Percentiles rank a stretch among this genome's conserved stretches.
Conservation (phyloP, 2,797 vertebrate species). For the Adrianichthys oophorus region DNA sequence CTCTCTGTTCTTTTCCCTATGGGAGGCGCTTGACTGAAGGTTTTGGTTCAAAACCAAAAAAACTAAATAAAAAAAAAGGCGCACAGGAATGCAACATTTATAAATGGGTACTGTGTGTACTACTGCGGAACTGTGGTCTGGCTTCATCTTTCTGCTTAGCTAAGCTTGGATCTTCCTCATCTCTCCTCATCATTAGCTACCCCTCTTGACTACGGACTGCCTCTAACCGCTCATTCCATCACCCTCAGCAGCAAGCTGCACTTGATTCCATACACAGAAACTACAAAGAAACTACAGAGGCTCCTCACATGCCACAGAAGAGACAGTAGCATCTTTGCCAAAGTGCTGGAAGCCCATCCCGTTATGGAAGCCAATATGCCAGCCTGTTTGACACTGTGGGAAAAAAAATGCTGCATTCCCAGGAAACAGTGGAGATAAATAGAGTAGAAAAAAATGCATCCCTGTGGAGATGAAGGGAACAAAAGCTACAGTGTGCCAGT, state of each 20-base stretch:
- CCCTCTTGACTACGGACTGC: slow-evolving; percentile 45
- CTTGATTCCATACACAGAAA: not conserved
- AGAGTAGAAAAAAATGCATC: slow-evolving; percentile 51
- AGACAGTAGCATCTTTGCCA: slow-evolving; percentile 64
- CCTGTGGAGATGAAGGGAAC: slow-evolving; percentile 46
- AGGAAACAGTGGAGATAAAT: slow-evolving; percentile 57
- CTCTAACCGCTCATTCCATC: slow-evolving; percentile 62
- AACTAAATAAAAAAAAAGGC: slow-evolving; percentile 47
- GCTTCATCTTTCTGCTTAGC: slow-evolving; percentile 74
- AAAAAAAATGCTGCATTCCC: slow-evolving; percentile 59
- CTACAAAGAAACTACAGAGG: slow-evolving; percentile 14
- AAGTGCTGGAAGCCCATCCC: slow-evolving; percentile 53
- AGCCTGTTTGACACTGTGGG: slow-evolving; percentile 59
- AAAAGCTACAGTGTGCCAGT: slow-evolving; percentile 61
- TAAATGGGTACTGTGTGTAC: slow-evolving; percentile 40
- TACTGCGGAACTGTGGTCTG: slow-evolving; percentile 48
- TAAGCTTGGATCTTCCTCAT: slow-evolving; percentile 70
- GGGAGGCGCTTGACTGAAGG: slow-evolving; percentile 62
- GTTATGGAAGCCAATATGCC: slow-evolving; percentile 61
- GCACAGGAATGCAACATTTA: slow-evolving; percentile 46
- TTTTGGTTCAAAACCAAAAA: slow-evolving; percentile 58
- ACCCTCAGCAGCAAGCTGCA: slow-evolving; percentile 62
- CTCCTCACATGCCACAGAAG: slow-evolving; percentile 41
- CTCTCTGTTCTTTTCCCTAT: slow-evolving; percentile 45
- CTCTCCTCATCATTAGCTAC: slow-evolving; percentile 71